phyloP scores from a whole-genome alignment of 2,888 invertebrate genomes.

The Eledona agricola region DNA sequence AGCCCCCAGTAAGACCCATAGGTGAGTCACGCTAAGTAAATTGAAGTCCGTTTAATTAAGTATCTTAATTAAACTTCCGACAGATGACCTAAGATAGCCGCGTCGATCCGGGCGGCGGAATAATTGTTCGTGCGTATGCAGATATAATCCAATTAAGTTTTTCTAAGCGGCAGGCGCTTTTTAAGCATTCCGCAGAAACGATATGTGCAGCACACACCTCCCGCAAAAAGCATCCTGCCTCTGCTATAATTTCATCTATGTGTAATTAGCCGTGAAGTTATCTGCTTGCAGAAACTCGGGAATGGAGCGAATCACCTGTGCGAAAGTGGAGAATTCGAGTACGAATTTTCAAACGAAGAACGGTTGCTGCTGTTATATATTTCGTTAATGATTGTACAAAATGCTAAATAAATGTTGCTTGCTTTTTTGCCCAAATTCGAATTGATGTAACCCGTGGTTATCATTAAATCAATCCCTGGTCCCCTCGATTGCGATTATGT shows the following conservation, averaged over 20 bases:
- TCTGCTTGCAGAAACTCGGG: slow-evolving; percentile 14
- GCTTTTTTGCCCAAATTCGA: no score
- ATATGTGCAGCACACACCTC: slow-evolving; percentile 26
- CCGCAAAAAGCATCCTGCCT: slow-evolving; percentile 20
- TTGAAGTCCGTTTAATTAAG: not conserved
- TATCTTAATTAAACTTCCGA: not conserved
- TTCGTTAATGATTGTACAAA: no score
- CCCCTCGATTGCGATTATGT: no score
- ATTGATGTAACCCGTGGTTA: no score
- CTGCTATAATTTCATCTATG: slow-evolving; percentile 32
- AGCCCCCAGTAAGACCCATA: not conserved
- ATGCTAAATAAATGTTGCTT: no score
- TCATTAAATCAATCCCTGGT: no score
- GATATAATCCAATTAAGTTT: not conserved
- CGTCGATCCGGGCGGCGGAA: no score
- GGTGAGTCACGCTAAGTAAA: not conserved
- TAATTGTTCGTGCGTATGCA: not conserved
- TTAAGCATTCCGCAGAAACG: slow-evolving; percentile 13
- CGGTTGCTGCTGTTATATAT: no score
- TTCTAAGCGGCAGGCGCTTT: not conserved
- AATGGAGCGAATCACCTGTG: slow-evolving; percentile 24
- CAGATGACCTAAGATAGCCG: slow-evolving; percentile 1
- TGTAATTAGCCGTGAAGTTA: slow-evolving; percentile 37
- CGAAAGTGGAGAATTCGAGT: slow-evolving; percentile 4
- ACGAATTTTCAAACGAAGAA: no score